Evolutionary conservation across 2,888 invertebrate species (phyloP).

Genomic region (Cataglyphis altisquamis): DNA sequence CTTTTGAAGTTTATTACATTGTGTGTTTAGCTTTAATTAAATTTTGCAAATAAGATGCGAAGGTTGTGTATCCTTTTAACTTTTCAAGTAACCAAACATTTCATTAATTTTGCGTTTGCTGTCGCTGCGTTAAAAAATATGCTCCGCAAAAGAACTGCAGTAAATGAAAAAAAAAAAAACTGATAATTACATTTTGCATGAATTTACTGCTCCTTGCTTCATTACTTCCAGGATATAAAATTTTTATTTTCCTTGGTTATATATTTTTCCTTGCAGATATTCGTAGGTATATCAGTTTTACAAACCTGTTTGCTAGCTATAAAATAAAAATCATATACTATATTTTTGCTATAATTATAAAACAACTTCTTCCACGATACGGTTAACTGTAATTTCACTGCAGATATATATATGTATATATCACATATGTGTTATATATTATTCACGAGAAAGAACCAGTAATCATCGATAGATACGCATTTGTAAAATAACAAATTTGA

Average conservation of each 20-base stretch:
- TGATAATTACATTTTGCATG: slow-evolving; percentile 27
- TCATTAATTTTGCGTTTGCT: slow-evolving; percentile 26
- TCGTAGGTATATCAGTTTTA: slow-evolving; percentile 16
- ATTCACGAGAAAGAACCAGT: not conserved
- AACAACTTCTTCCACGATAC: not conserved
- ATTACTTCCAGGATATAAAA: slow-evolving; percentile 15
- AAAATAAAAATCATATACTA: slow-evolving; percentile 16
- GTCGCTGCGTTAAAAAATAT: slow-evolving; percentile 13
- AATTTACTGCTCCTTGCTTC: slow-evolving; percentile 9
- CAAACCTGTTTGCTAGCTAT: slow-evolving; percentile 33
- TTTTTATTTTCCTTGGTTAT: slow-evolving; percentile 24
- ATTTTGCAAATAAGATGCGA: slow-evolving; percentile 7
- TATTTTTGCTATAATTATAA: slow-evolving; percentile 11
- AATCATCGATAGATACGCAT: slow-evolving; percentile 1
- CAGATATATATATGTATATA: not conserved
- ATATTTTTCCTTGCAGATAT: not conserved
- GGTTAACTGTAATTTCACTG: slow-evolving; percentile 2
- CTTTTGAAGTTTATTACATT: slow-evolving; percentile 14
- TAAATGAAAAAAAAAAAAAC: not conserved
- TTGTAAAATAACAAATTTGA: slow-evolving; percentile 9
- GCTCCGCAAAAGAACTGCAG: not conserved
- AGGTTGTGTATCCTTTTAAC: not conserved
- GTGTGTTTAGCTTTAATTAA: not conserved
- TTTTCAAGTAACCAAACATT: not conserved
- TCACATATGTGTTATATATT: not conserved